Conservation (phyloP, 1,140 invertebrate species). For the Philaenus spumarius region DNA sequence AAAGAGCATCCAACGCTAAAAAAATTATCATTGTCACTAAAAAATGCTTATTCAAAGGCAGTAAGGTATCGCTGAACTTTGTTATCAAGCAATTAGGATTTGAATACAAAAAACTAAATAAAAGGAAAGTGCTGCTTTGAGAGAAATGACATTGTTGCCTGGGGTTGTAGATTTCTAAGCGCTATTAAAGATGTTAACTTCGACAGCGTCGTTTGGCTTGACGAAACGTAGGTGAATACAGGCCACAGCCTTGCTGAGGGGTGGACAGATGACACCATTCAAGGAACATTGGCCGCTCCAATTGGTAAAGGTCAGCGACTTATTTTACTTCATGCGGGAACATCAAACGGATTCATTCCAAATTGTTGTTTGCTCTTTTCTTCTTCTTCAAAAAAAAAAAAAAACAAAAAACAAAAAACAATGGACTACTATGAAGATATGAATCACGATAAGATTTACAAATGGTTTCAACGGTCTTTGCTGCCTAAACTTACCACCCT, state of each 20-base stretch:
- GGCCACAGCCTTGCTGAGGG: neutral
- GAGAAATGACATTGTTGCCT: neutral
- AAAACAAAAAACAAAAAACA: no score
- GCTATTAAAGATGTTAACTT: neutral
- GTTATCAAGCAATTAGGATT: no score
- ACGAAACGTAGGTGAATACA: slow-evolving; percentile 1
- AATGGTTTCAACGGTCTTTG: no score
- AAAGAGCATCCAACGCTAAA: no score
- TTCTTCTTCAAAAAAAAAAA: no score
- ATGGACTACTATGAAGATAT: slow-evolving; percentile 1
- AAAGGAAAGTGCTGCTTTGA: no score
- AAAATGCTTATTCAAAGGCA: no score
- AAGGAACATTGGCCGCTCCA: neutral
- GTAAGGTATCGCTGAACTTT: no score
- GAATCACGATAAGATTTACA: neutral
- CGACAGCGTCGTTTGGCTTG: neutral
- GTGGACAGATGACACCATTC: neutral
- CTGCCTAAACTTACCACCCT: no score
- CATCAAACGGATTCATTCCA: neutral
- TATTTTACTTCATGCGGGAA: neutral
- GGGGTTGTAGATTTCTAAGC: neutral
- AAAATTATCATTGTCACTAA: no score
- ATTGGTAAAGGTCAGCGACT: neutral
- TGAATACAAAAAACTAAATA: no score
- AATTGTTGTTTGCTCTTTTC: neutral